Base-by-base conservation (phyloP, 2,888 invertebrate genomes). In the Pediacus dermestoides region DNA sequence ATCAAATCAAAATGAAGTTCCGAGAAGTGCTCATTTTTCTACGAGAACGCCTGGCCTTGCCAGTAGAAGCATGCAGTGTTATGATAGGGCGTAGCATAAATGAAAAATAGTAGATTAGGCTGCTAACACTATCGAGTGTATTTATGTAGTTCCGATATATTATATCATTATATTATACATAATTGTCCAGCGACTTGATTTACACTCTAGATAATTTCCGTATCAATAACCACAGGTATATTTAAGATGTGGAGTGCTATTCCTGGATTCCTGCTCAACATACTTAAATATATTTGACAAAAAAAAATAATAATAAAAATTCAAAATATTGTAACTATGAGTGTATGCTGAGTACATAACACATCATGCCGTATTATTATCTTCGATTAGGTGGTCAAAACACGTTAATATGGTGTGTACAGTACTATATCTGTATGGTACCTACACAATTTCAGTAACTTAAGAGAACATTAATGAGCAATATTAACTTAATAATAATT, bases 21-120 rank as follows among this genome's bases (percentile, higher is more conserved):
- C 55, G 60, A 54, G 45, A 58, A 55, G 61, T 64, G 66, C 66
- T 67, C 66, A 67, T 60, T 67, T 66, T 65, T 64, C 60, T 62
- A 64, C 57, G 50, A 48, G 50, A 49, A 48, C 47, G 49, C 46
- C 46, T 50, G 49, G 57, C 53, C 49, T 50, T 44, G 48, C 51
- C 52, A 40, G 50, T 44, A 36, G 23, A 22, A 32, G 38, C 58
- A 56, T 59, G 58, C 61, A 60, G 59, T 59, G 60, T 61, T 63
- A 60, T 54, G 48, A 54, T 61, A 61, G 58, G 50, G 46, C 46
- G 43, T 61, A 63, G 58, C 39, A 46, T 53, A 55, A 57, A 47
- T 48, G 49, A 47, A 44, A 35, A 48, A 45, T 28, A 38, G 34
- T 54, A 54, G 48, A 52, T 32, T 51, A 49, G 49, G 38, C 41